Base-by-base conservation (phyloP, 2,797 vertebrate genomes). In the Cichlasoma orientale region DNA sequence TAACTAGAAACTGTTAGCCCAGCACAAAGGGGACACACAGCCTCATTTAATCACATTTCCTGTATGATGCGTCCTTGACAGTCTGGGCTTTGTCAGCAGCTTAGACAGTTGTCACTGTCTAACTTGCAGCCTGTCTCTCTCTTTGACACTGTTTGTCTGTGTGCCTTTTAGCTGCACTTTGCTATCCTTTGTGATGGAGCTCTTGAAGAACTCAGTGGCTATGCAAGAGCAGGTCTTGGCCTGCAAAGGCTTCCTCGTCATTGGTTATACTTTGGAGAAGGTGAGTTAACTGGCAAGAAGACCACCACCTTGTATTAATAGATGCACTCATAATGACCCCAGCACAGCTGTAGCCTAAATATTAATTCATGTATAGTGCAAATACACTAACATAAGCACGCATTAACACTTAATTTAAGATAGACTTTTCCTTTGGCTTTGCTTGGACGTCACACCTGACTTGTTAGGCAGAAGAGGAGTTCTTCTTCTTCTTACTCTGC, bases 141-240 rank as follows among this genome's bases (percentile, higher is more conserved):
- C 6, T 74, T 19, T 81, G 31, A 82, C 36, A 2, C 19, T 57
- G 38, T 87, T 33, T 78, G 25, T 78, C 33, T 50, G 33, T 71
- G 2, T 81, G 44, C 41, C 86, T 56, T 52, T 77, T 59, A 99
- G 98, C 94, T 97, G 97, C 90, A 99, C 98, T 74, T 94, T 99
- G 90, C 89, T 99, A 70, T 95, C 97, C 80, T 99, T 99, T 84
- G 96, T 99, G 89, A 97, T 99, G 98, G 98, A 99, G 91, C 94
- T 99, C 85, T 89, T 99, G 95, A 99, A 97, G 96, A 98, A 97
- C 94, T 99, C 98, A 0, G 95, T 99, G 88, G 97, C 98, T 89
- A 99, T 99, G 98, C 98, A 99, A 95, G 98, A 99, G 82, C 98
- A 99, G 94, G 97, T 99, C 93, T 95, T 99, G 86, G 95, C 98